Evolutionary conservation across 2,113 vertebrate genomes (phyloP).

Genomic region (Hiodon alosoides): DNA sequence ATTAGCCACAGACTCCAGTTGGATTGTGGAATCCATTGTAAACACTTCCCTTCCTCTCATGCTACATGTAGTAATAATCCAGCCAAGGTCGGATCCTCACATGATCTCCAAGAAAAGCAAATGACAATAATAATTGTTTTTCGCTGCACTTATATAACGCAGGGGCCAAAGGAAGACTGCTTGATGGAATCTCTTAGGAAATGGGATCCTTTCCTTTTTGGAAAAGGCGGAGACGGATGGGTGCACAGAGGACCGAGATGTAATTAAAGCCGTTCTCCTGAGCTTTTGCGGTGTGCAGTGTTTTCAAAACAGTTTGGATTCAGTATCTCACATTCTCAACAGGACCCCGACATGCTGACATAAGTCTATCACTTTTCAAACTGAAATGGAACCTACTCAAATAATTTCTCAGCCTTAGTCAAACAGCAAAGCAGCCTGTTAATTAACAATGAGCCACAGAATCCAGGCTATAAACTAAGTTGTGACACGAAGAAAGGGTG

Average conservation of each 20-base stretch:
- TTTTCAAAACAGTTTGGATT: constrained; percentile 10
- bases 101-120: constrained; percentile 14
- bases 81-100: constrained; percentile 32
- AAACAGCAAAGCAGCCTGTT: constrained; percentile 15
- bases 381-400: not conserved
- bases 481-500: constrained; percentile 4
- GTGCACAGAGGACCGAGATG: not conserved
- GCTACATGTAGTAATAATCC: constrained; percentile 40
- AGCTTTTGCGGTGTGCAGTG: not conserved
- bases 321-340: constrained; percentile 9
- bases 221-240: not conserved
- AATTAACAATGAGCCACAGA: constrained; percentile 3
- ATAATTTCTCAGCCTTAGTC: not conserved
- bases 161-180: not conserved
- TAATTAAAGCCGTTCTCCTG: not conserved
- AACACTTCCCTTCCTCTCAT: constrained; percentile 40
- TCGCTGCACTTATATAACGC: not conserved
- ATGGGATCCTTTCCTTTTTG: not conserved
- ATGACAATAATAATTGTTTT: constrained; percentile 13
- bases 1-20: constrained; percentile 72
- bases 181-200: constrained; percentile 19
- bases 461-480: constrained; percentile 8
- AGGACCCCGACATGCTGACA: not conserved
- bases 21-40: constrained; percentile 63
- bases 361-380: not conserved